These are phyloP conservation scores for Fopius arisanus DNA, from an alignment of 1,140 invertebrate genomes.

Conservation along the genomic window DNA sequence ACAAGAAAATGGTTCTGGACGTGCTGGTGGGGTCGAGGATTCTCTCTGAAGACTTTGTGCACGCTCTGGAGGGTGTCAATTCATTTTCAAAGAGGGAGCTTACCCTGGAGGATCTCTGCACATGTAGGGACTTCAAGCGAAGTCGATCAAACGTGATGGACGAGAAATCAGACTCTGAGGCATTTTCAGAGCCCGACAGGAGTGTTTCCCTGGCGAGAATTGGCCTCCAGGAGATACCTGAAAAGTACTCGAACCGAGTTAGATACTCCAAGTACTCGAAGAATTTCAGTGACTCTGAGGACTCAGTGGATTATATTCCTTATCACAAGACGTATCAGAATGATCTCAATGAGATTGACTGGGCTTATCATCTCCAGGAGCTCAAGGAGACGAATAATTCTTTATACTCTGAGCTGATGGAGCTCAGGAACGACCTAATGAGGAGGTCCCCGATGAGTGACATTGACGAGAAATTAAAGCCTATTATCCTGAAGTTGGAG, in stretches of 20 bases:
- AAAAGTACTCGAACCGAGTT: constrained; percentile 43
- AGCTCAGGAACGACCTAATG: constrained; percentile 45
- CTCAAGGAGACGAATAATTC: constrained; percentile 51
- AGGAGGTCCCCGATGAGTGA: constrained; percentile 37
- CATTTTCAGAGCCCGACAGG: constrained; percentile 85
- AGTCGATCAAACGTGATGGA: constrained; percentile 6
- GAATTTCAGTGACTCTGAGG: constrained; percentile 56
- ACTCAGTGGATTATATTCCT: constrained; percentile 53
- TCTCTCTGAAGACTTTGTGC: constrained; percentile 53
- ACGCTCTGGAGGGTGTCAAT: constrained; percentile 40
- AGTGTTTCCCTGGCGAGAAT: constrained; percentile 80
- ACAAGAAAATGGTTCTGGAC: constrained; percentile 51
- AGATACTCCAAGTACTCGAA: constrained; percentile 47
- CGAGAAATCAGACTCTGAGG: constrained; percentile 76
- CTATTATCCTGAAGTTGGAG: constrained; percentile 50
- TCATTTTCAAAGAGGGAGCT: constrained; percentile 9
- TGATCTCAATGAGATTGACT: constrained; percentile 48
- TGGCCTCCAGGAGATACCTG: constrained; percentile 68
- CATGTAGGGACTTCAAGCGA: not conserved
- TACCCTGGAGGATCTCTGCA: not conserved
- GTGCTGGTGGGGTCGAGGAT: constrained; percentile 53
- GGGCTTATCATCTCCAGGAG: constrained; percentile 45
- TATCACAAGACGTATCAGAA: constrained; percentile 48
- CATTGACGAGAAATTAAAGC: constrained; percentile 50
- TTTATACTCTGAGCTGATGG: constrained; percentile 48